These are phyloP conservation scores for Cosmia trapezina DNA, from an alignment of 2,888 invertebrate species.

Conservation along the genomic window DNA sequence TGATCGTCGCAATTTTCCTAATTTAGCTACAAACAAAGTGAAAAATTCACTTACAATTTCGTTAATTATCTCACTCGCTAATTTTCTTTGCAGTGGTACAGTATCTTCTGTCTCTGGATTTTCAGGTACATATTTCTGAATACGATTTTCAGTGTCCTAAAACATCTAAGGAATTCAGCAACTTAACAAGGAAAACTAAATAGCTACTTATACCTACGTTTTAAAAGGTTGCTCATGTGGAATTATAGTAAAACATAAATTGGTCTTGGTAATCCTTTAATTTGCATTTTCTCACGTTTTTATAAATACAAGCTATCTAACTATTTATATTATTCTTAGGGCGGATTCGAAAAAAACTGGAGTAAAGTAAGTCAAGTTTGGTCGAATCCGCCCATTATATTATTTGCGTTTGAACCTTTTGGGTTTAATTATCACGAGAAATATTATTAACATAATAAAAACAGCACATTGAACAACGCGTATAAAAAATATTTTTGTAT, in stretches of 20 bases:
- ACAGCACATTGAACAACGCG: slow-evolving; percentile 28
- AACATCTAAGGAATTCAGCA: slow-evolving; percentile 30
- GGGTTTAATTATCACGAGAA: slow-evolving; percentile 35
- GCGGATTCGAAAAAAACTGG: slow-evolving; percentile 11
- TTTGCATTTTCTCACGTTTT: slow-evolving; percentile 59
- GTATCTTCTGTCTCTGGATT: slow-evolving; percentile 23
- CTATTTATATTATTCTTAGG: slow-evolving; percentile 23
- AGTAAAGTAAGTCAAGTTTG: background rate
- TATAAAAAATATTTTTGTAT: slow-evolving; percentile 42
- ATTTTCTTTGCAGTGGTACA: slow-evolving; percentile 35
- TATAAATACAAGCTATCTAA: slow-evolving; percentile 30
- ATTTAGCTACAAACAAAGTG: background rate
- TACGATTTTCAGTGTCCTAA: slow-evolving; percentile 40
- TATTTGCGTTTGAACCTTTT: slow-evolving; percentile 7
- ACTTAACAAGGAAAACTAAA: background rate
- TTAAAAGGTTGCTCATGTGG: too few species aligned
- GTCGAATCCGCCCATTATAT: background rate
- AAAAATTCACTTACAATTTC: slow-evolving; percentile 25
- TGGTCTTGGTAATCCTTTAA: slow-evolving; percentile 59
- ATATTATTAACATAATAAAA: slow-evolving; percentile 34
- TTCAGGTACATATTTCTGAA: slow-evolving; percentile 11
- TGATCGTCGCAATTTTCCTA: background rate
- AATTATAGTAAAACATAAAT: slow-evolving; percentile 49
- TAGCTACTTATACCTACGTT: background rate
- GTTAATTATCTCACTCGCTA: slow-evolving; percentile 35